Evolutionary conservation across 2,888 invertebrate genomes (phyloP).

Genomic region (Phengaris arion): DNA sequence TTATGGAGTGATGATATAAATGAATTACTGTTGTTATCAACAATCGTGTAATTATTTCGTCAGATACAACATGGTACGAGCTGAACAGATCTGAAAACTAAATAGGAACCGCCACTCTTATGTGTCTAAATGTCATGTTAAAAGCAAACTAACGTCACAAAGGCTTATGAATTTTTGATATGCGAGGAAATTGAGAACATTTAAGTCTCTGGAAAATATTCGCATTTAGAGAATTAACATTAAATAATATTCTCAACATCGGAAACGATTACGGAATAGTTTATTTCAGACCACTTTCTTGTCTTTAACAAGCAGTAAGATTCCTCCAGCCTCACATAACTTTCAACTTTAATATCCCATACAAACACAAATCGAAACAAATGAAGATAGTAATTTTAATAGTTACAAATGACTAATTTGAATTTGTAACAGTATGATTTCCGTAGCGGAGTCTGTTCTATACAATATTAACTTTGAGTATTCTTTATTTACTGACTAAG

Average conservation of each 20-base stretch:
- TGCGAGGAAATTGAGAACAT: conserved; percentile 1
- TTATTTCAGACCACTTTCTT: neutral
- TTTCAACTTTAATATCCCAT: no score
- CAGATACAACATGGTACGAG: neutral
- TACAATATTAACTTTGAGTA: no score
- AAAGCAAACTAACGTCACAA: conserved; percentile 10
- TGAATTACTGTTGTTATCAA: neutral
- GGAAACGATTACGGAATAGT: neutral
- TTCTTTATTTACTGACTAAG: neutral
- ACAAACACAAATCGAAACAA: no score
- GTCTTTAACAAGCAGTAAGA: neutral
- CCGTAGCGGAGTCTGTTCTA: no score
- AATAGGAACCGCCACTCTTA: conserved; percentile 5
- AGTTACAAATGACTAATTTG: no score
- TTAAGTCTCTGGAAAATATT: neutral
- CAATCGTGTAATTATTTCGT: neutral
- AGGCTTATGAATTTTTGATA: neutral
- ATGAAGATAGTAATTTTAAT: no score
- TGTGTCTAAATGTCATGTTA: conserved; percentile 17
- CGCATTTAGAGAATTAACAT: neutral
- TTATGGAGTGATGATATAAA: neutral
- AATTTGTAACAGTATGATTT: no score
- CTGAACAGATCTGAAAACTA: neutral
- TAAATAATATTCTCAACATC: neutral
- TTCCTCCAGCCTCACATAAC: no score